Evolutionary conservation across 2,113 vertebrate species (phyloP), one percentile per base, ranked within the genome.

Genomic region (Tursiops truncatus): DNA sequence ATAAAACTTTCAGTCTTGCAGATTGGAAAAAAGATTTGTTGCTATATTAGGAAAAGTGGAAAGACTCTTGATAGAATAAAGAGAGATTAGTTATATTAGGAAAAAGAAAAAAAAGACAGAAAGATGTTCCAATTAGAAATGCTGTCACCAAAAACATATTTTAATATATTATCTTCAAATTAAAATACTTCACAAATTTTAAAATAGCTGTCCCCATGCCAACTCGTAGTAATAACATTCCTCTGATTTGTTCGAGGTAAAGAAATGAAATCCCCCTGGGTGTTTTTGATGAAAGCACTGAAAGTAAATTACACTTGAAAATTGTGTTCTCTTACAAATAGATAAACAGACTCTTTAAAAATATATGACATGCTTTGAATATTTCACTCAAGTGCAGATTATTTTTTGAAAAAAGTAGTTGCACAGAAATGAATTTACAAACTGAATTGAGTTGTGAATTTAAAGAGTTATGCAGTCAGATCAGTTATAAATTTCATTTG

Each of bases 251-350:
- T 77, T 96, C 3, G 83, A 58, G 28, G 28, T 81, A 96, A 97
- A 96, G 85, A 60, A 91, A 71, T 56, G 23, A 98, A 97, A 82
- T 91, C 76, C 68, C 63, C 0, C 15, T 81, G 50, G 31, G 26
- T 93, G 17, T 74, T 97, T 98, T 36, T 96, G 79, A 87, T 91
- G 5, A 91, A 97, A 95, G 3, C 60, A 73, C 13, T 71, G 47
- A 92, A 97, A 98, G 96, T 41, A 97, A 91, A 97, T 97, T 76
- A 76, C 2, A 88, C 38, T 89, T 76, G 7, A 89, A 5, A 84
- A 41, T 77, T 94, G 58, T 81, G 0, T 89, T 60, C 28, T 81
- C 3, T 89, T 97, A 74, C 50, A 96, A 97, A 74, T 88, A 96
- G 26, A 90, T 12, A 96, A 98, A 33, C 4, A 26, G 70, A 50